Percentiles rank a stretch among this genome's conserved stretches.
These are phyloP conservation scores for Epicampocera succincta DNA, from an alignment of 2,888 invertebrate species.

Conservation along the genomic window DNA sequence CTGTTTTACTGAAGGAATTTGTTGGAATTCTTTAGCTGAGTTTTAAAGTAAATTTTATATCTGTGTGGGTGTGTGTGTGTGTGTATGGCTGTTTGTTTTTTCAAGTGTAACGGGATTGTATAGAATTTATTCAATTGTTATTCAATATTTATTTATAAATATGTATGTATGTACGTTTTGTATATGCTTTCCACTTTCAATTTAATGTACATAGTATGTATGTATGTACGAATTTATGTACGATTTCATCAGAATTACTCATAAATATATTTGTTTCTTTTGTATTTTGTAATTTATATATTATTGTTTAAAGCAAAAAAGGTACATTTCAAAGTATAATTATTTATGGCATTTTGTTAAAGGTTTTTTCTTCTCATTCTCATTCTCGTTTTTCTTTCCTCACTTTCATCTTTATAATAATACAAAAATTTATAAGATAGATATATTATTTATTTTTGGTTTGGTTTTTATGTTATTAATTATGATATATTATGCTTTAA, in stretches of 20 bases:
- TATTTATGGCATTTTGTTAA: constrained; percentile 65
- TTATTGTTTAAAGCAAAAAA: constrained; percentile 67
- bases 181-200: constrained; percentile 23
- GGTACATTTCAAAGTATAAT: constrained; percentile 69
- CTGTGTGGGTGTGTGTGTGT: not conserved
- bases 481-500: constrained; percentile 70
- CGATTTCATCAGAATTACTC: constrained; percentile 60
- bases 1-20: constrained; percentile 33
- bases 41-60: constrained; percentile 60
- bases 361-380: constrained; percentile 31
- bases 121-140: constrained; percentile 40
- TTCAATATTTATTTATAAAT: constrained; percentile 44
- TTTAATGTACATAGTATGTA: too few species aligned
- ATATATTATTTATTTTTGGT: constrained; percentile 37
- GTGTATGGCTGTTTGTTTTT: not conserved
- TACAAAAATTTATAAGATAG: constrained; percentile 66
- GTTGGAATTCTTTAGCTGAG: constrained; percentile 32
- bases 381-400: constrained; percentile 21
- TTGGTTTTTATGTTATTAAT: constrained; percentile 41
- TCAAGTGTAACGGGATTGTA: constrained; percentile 47
- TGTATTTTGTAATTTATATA: constrained; percentile 37
- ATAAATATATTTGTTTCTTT: constrained; percentile 47
- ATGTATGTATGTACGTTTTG: constrained; percentile 52
- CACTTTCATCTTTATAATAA: constrained; percentile 45
- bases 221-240: constrained; percentile 56